Base-by-base conservation (phyloP, 2,113 vertebrate species). In the Edolisoma coerulescens region DNA sequence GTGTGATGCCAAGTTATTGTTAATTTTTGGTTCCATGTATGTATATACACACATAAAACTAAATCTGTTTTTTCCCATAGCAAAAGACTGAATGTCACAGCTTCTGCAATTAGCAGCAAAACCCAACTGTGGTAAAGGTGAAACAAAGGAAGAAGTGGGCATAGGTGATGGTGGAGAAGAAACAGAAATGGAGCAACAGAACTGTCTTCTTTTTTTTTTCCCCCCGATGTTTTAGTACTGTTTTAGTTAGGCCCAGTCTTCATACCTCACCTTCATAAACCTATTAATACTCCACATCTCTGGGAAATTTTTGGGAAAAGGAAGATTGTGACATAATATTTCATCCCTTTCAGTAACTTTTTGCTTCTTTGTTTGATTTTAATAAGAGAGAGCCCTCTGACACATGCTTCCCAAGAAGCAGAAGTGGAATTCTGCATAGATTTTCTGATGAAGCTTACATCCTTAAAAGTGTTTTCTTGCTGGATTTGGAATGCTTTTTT, bases 211-310 rank as follows among this genome's bases (percentile, higher is more conserved):
- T 70, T 63, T 42, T 63, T 41, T 22, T 35, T 4, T 3, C 0
- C 5, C 7, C 7, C 7, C 39, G 26, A 1, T 0, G 0, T 20
- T 47, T 11, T 11, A 73, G 26, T 39, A 39, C 11, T n/a, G 6
- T 44, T 74, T 77, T 35, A 50, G 6, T 42, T 59, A 57, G 22
- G 6, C 13, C 6, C 19, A 42, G 16, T 56, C 41, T 84, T 73
- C 11, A n/a, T 27, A 20, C 11, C 35, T 81, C 61, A 32, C 22
- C 35, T 85, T 85, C 11, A n/a, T 42, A 64, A 91, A 61, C 5
- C 10, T 68, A 6, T 67, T 79, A 75, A 50, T 71, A 76, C 12
- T 52, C 18, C 5, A 3, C 6, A 26, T 50, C 33, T 70, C 42
- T 81, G 26, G 37, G 28, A 89, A 78, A 6, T 9, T 4, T 35